phyloP scores from a whole-genome alignment of 1,140 invertebrate genomes.

The Pseudomyrmex flavicornis region DNA sequence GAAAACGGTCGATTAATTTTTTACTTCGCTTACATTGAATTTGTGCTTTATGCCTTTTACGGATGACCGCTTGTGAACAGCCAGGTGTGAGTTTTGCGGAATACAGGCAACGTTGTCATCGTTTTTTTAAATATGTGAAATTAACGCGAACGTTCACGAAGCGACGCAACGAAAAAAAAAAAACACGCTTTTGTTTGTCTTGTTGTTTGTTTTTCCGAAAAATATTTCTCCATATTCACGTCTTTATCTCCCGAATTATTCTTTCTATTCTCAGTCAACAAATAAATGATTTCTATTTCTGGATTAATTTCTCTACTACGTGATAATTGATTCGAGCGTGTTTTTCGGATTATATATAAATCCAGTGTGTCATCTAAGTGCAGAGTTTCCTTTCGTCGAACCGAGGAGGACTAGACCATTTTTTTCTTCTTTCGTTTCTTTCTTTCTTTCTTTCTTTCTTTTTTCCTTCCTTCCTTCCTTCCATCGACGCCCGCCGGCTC shows the following conservation, averaged over 20 bases:
- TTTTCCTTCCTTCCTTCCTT: slow-evolving; percentile 24
- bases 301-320: slow-evolving; percentile 35
- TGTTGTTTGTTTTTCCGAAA: not conserved
- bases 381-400: slow-evolving; percentile 18
- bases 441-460: slow-evolving; percentile 32
- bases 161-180: not conserved
- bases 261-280: not conserved
- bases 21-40: not conserved
- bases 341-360: slow-evolving; percentile 45
- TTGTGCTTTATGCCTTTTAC: not conserved
- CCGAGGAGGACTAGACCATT: slow-evolving; percentile 40
- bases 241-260: too few species aligned
- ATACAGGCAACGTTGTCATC: too few species aligned
- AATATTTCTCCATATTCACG: too few species aligned
- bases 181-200: not conserved
- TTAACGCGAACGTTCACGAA: not conserved
- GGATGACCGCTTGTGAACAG: too few species aligned
- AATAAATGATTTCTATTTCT: slow-evolving; percentile 7
- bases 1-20: slow-evolving; percentile 8
- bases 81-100: not conserved
- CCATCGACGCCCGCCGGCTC: slow-evolving; percentile 7
- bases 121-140: not conserved
- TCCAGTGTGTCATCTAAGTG: slow-evolving; percentile 7
- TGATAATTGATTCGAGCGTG: slow-evolving; percentile 11
- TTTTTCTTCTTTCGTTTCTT: slow-evolving; percentile 34